Conservation (phyloP, 2,888 invertebrate genomes). For the Rhagophthalmus giganteus region DNA sequence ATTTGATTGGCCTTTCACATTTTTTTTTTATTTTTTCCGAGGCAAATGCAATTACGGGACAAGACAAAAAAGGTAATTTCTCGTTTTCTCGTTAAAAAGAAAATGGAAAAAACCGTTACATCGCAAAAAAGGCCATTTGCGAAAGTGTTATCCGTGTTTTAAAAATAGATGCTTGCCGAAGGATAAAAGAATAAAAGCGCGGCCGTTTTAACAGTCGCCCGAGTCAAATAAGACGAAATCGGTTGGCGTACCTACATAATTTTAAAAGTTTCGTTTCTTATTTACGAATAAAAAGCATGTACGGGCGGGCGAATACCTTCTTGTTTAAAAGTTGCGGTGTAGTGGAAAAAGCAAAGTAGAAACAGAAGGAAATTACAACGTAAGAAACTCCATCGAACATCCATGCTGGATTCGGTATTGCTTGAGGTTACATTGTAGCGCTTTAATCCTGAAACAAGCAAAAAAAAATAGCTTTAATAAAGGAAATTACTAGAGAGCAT, state of each 20-base stretch:
- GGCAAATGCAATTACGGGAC: constrained; percentile 21
- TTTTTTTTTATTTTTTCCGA: constrained; percentile 20
- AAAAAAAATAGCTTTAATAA: constrained; percentile 32
- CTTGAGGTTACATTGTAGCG: constrained; percentile 51
- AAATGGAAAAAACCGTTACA: constrained; percentile 24
- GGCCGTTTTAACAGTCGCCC: constrained; percentile 23
- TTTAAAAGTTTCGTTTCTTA: too few species aligned
- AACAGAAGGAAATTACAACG: constrained; percentile 47
- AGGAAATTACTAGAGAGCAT: constrained; percentile 29
- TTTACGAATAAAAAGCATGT: too few species aligned
- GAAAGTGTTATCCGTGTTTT: constrained; percentile 18
- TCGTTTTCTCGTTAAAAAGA: constrained; percentile 24
- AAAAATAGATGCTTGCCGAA: constrained; percentile 17
- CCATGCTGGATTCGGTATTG: constrained; percentile 48
- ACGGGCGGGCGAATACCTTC: constrained; percentile 49
- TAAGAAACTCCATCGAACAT: constrained; percentile 53
- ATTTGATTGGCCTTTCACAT: constrained; percentile 27
- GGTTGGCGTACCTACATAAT: too few species aligned
- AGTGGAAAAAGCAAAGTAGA: constrained; percentile 47
- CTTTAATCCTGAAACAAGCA: constrained; percentile 49
- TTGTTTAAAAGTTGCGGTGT: constrained; percentile 51
- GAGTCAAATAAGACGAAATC: too few species aligned
- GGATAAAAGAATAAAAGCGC: constrained; percentile 16
- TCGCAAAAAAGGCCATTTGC: constrained; percentile 24
- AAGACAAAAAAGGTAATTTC: constrained; percentile 25